Percentiles rank a stretch among this genome's conserved stretches.
phyloP scores from a whole-genome alignment of 1,140 invertebrate species.

The Euwallacea fornicatus region DNA sequence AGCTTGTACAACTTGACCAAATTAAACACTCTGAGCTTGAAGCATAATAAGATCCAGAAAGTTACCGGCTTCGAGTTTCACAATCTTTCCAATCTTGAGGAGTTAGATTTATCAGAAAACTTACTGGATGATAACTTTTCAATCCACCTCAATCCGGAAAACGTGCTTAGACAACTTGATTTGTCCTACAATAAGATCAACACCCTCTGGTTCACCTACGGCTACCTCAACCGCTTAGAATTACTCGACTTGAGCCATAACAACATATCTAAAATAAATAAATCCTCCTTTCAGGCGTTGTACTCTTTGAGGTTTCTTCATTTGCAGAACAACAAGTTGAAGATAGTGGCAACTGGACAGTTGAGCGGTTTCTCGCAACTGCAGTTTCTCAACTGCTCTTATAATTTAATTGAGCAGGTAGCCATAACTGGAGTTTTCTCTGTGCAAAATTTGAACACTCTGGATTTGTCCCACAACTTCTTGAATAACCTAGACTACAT shows the following conservation, averaged over 20 bases:
- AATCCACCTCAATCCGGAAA: constrained; percentile 36
- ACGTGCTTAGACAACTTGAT: constrained; percentile 41
- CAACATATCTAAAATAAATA: constrained; percentile 36
- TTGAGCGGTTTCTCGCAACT: constrained; percentile 46
- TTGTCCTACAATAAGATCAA: constrained; percentile 54
- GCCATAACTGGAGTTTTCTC: constrained; percentile 44
- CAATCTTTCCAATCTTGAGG: constrained; percentile 40
- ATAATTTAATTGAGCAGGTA: constrained; percentile 43
- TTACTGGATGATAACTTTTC: constrained; percentile 34
- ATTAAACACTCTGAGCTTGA: constrained; percentile 56
- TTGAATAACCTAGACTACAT: constrained; percentile 48
- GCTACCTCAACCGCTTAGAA: constrained; percentile 43
- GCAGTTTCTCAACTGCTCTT: constrained; percentile 44
- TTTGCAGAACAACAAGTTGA: constrained; percentile 43
- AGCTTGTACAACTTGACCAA: constrained; percentile 58
- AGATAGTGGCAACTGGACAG: constrained; percentile 39
- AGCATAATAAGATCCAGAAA: constrained; percentile 42
- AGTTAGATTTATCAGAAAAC: constrained; percentile 46
- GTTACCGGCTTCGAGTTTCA: constrained; percentile 42
- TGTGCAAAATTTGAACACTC: constrained; percentile 44
- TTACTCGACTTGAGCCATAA: constrained; percentile 45
- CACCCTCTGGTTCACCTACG: constrained; percentile 52
- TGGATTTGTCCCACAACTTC: constrained; percentile 49
- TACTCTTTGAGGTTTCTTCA: constrained; percentile 39
- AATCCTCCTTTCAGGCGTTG: constrained; percentile 32